phyloP scores from a whole-genome alignment of 2,797 vertebrate species.

The Gallinago solitaria region DNA sequence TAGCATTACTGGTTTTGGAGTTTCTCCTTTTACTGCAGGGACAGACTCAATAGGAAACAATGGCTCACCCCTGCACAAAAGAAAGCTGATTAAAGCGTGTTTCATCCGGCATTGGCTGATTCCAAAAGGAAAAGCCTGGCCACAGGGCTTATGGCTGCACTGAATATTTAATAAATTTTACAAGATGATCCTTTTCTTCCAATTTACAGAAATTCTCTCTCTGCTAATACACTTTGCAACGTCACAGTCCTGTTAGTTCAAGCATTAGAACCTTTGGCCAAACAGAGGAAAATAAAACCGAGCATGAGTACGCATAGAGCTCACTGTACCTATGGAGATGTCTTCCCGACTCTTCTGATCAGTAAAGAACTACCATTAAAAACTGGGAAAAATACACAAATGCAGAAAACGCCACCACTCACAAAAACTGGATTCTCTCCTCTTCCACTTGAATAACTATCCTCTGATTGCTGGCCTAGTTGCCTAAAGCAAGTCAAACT shows the following conservation, averaged over 20 bases:
- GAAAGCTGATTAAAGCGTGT: rapidly evolving
- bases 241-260: background rate
- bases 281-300: background rate
- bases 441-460: background rate
- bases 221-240: background rate
- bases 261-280: background rate
- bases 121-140: background rate
- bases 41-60: background rate
- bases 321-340: rapidly evolving
- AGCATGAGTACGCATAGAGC: background rate
- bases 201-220: background rate
- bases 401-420: background rate
- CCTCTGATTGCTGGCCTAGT: background rate
- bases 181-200: background rate
- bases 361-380: background rate
- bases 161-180: background rate
- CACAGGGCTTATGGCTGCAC: background rate
- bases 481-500: background rate
- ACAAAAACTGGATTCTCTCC: background rate
- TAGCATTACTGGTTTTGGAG: background rate
- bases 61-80: background rate
- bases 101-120: background rate
- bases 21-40: background rate
- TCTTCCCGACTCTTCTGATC: background rate
- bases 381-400: background rate